Evolutionary conservation across 2,113 vertebrate genomes (phyloP).

Genomic region (Rhagologus leucostigma): DNA sequence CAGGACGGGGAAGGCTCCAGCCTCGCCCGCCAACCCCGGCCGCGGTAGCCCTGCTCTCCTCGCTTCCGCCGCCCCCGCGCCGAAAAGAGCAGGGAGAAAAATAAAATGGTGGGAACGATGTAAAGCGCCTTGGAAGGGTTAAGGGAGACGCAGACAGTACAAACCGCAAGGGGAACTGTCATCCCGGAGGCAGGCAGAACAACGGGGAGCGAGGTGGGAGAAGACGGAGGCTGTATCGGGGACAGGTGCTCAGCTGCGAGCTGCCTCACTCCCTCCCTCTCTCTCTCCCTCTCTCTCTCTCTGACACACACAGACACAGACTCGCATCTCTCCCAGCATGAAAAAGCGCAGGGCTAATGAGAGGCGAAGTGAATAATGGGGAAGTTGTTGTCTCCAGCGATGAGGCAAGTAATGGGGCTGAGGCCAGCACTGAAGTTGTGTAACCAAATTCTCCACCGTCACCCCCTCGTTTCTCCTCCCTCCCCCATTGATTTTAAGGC

Average conservation of each 20-base stretch:
- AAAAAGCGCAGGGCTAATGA: slow-evolving; percentile 21
- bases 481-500: not conserved
- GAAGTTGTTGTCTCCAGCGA: slow-evolving; percentile 18
- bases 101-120: not conserved
- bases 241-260: slow-evolving; percentile 11
- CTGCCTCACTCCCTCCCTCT: not conserved
- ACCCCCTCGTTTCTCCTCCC: slow-evolving; percentile 4
- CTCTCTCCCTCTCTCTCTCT: not conserved
- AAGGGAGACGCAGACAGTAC: not conserved
- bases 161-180: not conserved
- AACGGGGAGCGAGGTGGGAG: not conserved
- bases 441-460: slow-evolving; percentile 34
- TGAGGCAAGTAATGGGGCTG: slow-evolving; percentile 37
- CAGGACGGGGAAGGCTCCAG: not conserved
- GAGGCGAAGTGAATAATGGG: slow-evolving; percentile 38
- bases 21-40: not conserved
- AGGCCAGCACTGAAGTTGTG: slow-evolving; percentile 56
- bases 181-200: not conserved
- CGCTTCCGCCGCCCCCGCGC: not conserved
- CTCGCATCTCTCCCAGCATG: not conserved
- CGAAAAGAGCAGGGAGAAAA: not conserved
- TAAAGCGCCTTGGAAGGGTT: not conserved
- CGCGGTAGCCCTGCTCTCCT: not conserved
- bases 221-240: not conserved
- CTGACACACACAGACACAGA: not conserved